These are phyloP conservation scores for Amphilophus citrinellus DNA, from an alignment of 2,113 vertebrate species.

Conservation along the genomic window DNA sequence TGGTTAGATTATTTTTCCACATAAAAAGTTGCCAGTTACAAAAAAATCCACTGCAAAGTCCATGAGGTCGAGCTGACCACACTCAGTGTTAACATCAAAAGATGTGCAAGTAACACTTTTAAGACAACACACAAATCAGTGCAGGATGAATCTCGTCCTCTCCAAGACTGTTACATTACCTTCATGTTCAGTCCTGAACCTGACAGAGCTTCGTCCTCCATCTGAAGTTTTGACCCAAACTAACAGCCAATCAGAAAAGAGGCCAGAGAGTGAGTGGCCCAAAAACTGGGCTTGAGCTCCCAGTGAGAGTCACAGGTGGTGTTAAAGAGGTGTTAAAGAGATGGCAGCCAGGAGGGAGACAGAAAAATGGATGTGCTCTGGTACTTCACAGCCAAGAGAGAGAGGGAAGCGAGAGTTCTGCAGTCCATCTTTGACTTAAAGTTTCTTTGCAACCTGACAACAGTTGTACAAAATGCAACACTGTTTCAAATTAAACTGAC, in stretches of 20 bases:
- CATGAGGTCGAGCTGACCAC: background rate
- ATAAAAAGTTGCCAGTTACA: background rate
- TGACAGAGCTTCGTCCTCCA: background rate
- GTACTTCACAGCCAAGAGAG: conserved; percentile 41
- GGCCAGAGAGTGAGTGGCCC: conserved; percentile 30
- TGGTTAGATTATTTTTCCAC: background rate
- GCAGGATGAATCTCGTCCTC: background rate
- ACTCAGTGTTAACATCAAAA: background rate
- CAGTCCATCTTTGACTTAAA: background rate
- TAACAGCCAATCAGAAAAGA: conserved; percentile 18
- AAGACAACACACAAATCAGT: background rate
- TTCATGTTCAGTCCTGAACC: background rate
- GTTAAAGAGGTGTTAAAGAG: conserved; percentile 71
- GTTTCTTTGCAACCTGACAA: background rate
- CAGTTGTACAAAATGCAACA: background rate
- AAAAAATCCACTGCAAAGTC: background rate
- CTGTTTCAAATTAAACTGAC: background rate
- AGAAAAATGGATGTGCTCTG: conserved; percentile 45
- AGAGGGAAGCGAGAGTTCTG: conserved; percentile 19
- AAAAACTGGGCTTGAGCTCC: conserved; percentile 27
- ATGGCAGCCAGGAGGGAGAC: conserved; percentile 50
- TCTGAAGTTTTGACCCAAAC: background rate
- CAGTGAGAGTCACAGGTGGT: conserved; percentile 62
- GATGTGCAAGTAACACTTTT: background rate
- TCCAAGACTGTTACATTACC: background rate